These are phyloP conservation scores for Cydia splendana DNA, from an alignment of 1,140 invertebrate species.

Conservation along the genomic window DNA sequence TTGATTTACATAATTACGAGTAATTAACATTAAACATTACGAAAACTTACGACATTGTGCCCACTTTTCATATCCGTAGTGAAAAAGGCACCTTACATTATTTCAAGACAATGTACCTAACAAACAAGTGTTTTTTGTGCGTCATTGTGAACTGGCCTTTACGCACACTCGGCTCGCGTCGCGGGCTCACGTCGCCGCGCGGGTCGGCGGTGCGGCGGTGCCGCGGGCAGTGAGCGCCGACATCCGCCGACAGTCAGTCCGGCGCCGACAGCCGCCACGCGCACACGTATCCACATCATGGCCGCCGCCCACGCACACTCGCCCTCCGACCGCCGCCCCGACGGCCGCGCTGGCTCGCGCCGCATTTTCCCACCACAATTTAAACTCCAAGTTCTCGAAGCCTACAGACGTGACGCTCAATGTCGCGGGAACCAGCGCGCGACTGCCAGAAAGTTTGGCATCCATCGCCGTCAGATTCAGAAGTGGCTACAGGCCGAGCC, in stretches of 20 bases:
- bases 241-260: conserved; percentile 75
- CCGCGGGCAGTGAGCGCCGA: conserved; percentile 51
- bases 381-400: conserved; percentile 91
- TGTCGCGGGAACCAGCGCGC: conserved; percentile 92
- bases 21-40: no score
- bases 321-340: conserved; percentile 79
- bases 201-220: conserved; percentile 80
- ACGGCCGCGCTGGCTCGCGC: conserved; percentile 83
- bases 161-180: conserved; percentile 70
- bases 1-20: no score
- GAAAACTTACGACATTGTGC: no score
- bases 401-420: conserved; percentile 89
- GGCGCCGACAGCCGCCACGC: conserved; percentile 70
- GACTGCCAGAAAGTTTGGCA: conserved; percentile 92
- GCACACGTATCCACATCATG: conserved; percentile 61
- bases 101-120: not conserved
- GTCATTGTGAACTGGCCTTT: conserved; percentile 49
- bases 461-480: conserved; percentile 91
- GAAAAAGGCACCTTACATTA: not conserved
- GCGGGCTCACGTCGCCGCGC: conserved; percentile 81
- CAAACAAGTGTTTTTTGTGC: conserved; percentile 10
- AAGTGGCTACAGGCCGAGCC: conserved; percentile 93
- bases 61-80: not conserved
- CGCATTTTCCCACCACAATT: conserved; percentile 92
- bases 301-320: conserved; percentile 69